Base-by-base conservation (phyloP, 2,797 vertebrate species). In the Psittacula derbiana region DNA sequence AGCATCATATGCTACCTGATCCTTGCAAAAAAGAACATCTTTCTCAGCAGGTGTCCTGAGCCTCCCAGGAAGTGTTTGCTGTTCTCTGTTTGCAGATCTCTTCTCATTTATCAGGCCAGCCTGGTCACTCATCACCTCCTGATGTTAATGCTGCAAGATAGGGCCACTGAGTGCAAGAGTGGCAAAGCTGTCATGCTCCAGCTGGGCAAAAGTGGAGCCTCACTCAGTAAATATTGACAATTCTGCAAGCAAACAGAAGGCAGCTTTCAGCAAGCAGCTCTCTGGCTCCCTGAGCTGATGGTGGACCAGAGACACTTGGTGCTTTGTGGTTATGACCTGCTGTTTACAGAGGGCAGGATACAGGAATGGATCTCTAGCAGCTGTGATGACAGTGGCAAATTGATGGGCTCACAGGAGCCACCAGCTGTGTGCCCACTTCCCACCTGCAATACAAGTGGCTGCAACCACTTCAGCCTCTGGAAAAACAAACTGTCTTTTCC, bases 181-280 rank as follows among this genome's bases (percentile, higher is more conserved):
- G 80, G 89, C 93, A 92, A 96, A 92, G 85, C 93, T 88, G 93
- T 96, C 88, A 97, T 50, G 72, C 88, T 96, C 83, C 96, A 97
- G 90, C 92, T 96, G 79, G 92, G 86, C 81, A 97, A 83, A 95
- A 95, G 95, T 94, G 88, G 94, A 90, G 93, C 85, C 92, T 95
- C 92, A 90, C 92, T 96, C 84, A 80, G 96, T 92, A 97, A 97
- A 97, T 96, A 97, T 95, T 97, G 96, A 97, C 97, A 96, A 0
- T 11, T 55, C 93, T 88, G 43, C 90, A 96, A 93, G 90, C 93
- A 96, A 94, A 94, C 72, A 97, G 95, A 95, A 92, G 80, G 79
- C 90, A 95, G 86, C 94, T 96, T 97, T 96, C 93, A 95, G 86
- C 96, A 94, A 80, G 95, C 46, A 95, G 81, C 79, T 84, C 81